These are phyloP conservation scores for Heteromormyrus szaboi DNA, from an alignment of 2,797 vertebrate species.

Conservation along the genomic window DNA sequence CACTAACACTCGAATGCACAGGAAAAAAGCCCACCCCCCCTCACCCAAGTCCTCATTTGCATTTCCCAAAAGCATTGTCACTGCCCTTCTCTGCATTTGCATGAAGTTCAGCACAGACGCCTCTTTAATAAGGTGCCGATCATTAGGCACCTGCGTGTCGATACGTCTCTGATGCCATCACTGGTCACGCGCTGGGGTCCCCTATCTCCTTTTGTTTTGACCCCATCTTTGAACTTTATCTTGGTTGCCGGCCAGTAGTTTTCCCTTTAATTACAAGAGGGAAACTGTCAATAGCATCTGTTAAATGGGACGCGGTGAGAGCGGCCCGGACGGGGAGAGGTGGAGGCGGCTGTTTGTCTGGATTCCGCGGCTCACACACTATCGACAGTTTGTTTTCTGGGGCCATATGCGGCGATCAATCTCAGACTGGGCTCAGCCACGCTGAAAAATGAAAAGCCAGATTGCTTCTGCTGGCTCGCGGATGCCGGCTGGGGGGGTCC, in stretches of 20 bases:
- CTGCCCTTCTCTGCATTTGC: constrained; percentile 82
- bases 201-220: constrained; percentile 89
- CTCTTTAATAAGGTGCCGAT: constrained; percentile 92
- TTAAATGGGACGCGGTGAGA: constrained; percentile 97
- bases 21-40: constrained; percentile 11
- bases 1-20: background rate
- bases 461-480: constrained; percentile 78
- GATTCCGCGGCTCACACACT: constrained; percentile 79
- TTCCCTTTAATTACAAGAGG: constrained; percentile 99
- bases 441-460: constrained; percentile 86
- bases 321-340: constrained; percentile 69
- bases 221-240: constrained; percentile 99
- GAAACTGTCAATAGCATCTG: constrained; percentile 99
- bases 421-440: constrained; percentile 81
- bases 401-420: constrained; percentile 92
- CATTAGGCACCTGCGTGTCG: constrained; percentile 88
- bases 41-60: constrained; percentile 22
- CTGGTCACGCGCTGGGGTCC: constrained; percentile 70
- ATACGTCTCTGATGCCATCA: constrained; percentile 91
- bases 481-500: constrained; percentile 72
- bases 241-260: constrained; percentile 96
- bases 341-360: constrained; percentile 86
- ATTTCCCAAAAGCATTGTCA: constrained; percentile 55
- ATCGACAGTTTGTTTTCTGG: constrained; percentile 93
- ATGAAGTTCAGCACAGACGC: constrained; percentile 88